Evolutionary conservation across 2,888 invertebrate species (phyloP), one percentile per base, ranked within the genome.

Genomic region (Amphipyra berbera): DNA sequence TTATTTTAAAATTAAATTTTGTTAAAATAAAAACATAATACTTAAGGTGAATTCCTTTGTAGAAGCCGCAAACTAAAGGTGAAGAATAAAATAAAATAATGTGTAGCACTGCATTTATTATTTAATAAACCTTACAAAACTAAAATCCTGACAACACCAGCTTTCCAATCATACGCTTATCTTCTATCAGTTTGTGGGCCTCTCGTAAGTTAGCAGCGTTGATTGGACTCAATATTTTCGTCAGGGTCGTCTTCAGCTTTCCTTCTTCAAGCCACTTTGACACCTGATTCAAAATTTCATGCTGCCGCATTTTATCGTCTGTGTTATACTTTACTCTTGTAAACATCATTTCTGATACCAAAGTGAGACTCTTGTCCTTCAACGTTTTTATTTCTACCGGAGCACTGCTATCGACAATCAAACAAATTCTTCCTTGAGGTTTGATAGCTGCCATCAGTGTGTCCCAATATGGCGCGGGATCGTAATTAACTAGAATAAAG

Each of bases 381-480:
- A 94, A 73, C 9, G 82, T 79, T 45, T 66, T 83, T 42, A 93
- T 56, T 61, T 94, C 90, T 1, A 94, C 87, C 9, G 88, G 80
- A 4, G 89, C 85, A 76, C 87, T 90, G 70, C 90, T 89, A 48
- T 94, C 93, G 0, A 93, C 94, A 49, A 94, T 81, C 35, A 91
- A 72, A 69, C 94, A 93, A 30, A 94, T 94, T 66, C 76, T 89
- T 2, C 94, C 94, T 72, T 92, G 92, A 8, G 94, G 89, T 61
- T 92, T 94, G 7, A 92, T 90, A 10, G 79, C 87, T 68, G 86
- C 82, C 84, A 89, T 90, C 53, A 94, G 48, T 0, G 88, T 89
- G 37, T 92, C 82, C 94, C 94, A 94, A 47, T 94, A 94, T 1
- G 91, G 92, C 40, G 82, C 91, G 10, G 94, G 94, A 63, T 94